Base-by-base conservation (phyloP, 1,140 invertebrate genomes). In the Dendrolimus punctatus region DNA sequence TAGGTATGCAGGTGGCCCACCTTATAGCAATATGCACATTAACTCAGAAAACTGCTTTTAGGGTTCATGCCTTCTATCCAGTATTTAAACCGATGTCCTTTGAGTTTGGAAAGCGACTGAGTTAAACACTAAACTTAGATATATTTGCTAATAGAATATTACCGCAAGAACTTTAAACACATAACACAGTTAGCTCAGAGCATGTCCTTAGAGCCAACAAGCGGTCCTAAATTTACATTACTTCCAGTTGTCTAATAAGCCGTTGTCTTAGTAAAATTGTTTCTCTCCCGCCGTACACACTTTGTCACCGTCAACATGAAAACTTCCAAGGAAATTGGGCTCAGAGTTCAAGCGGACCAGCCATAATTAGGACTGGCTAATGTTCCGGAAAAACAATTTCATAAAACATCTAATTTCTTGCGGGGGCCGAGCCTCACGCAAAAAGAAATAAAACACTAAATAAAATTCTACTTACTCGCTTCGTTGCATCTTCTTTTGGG, bases 311-410 rank as follows among this genome's bases (percentile, higher is more conserved):
- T 79, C 77, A 77, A 73, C 66, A 64, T 73, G 71, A 72, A 68
- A 72, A 79, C 63, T 73, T 74, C 73, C 76, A 79, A 62, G 68
- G 71, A 74, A 84, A 84, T 80, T 76, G 76, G 71, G 57, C 68
- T 63, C 53, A 51, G 66, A 68, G 37, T 71, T 73, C 66, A 73
- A 72, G 68, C 69, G 70, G 60, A 60, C 55, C 55, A 52, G 49
- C 68, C 71, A 78, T 83, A 85, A 85, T 85, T 85, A 85, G 80
- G 76, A 70, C 64, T 61, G 78, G 73, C 68, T 81, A 85, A 85
- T 81, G 80, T 83, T 57, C 68, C 76, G 76, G 76, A 85, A 85
- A 85, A 81, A 85, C 80, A 85, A 85, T 85, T 85, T 85, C 78
- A 85, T 85, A 85, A 83, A 85, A 83, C 75, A 81, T 83, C 73